These are phyloP conservation scores for Panthera tigris DNA, from an alignment of 2,113 vertebrate genomes.

Conservation along the genomic window DNA sequence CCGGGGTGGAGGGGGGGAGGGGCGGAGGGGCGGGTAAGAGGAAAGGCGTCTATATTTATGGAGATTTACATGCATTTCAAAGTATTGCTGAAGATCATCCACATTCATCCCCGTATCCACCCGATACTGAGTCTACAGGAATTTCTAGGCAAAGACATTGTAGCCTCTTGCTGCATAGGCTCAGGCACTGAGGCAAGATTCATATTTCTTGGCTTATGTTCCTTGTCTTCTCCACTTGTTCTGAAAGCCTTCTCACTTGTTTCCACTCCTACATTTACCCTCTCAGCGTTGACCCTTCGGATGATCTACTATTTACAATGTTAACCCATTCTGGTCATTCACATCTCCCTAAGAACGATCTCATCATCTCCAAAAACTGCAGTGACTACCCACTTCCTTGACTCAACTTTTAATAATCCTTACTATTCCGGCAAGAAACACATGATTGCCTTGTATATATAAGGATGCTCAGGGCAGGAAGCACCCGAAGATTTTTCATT, in stretches of 20 bases:
- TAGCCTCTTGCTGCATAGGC: too few species aligned
- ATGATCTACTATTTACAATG: not conserved
- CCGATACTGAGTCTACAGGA: not conserved
- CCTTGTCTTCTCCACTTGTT: not conserved
- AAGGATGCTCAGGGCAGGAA: not conserved
- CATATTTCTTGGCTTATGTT: not conserved
- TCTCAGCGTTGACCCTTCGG: not conserved
- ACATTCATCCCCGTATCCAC: not conserved
- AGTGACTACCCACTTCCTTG: not conserved
- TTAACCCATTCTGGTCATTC: not conserved
- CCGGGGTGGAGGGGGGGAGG: fast-evolving
- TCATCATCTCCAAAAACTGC: not conserved
- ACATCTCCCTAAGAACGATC: not conserved
- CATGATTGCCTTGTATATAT: not conserved
- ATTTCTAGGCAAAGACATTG: not conserved
- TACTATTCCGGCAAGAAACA: not conserved
- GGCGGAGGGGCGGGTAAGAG: not conserved
- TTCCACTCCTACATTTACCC: not conserved
- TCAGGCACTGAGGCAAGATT: not conserved
- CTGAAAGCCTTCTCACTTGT: not conserved
- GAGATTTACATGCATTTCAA: not conserved
- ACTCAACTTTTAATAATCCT: not conserved
- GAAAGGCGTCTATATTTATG: not conserved
- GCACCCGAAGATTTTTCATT: not conserved
- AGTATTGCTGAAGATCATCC: not conserved